phyloP scores from a whole-genome alignment of 2,888 invertebrate genomes.

The Troides helena region DNA sequence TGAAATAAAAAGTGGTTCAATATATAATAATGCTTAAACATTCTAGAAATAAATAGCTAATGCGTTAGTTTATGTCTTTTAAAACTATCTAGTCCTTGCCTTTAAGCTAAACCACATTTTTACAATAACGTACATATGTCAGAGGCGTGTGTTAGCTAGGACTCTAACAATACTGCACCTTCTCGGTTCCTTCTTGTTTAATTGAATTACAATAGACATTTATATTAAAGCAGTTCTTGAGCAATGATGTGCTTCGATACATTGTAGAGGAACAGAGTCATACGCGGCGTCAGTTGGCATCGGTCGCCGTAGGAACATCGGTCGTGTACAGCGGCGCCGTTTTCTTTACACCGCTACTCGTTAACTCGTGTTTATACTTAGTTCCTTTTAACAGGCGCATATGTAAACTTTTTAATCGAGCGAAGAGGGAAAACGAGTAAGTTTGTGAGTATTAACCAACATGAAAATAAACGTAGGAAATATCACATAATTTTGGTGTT shows the following conservation, averaged over 20 bases:
- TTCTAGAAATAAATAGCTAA: too few species aligned
- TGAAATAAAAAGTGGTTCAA: too few species aligned
- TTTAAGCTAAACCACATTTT: background rate
- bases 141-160: background rate
- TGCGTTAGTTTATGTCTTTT: too few species aligned
- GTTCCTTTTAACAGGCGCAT: background rate
- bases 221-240: background rate
- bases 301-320: constrained; percentile 2
- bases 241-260: background rate
- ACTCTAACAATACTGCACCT: background rate
- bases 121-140: background rate
- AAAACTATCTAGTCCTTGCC: background rate
- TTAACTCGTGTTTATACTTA: background rate
- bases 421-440: background rate
- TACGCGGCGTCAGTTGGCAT: background rate
- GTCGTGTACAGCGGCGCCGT: background rate
- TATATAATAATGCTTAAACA: too few species aligned
- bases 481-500: background rate
- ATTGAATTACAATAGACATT: background rate
- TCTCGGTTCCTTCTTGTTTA: background rate
- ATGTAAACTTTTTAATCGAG: background rate
- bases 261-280: background rate
- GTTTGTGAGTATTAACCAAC: background rate
- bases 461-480: background rate
- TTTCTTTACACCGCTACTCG: background rate